Evolutionary conservation across 2,113 vertebrate species (phyloP), one percentile per base, ranked within the genome.

Genomic region (Emydocephalus ijimae): DNA sequence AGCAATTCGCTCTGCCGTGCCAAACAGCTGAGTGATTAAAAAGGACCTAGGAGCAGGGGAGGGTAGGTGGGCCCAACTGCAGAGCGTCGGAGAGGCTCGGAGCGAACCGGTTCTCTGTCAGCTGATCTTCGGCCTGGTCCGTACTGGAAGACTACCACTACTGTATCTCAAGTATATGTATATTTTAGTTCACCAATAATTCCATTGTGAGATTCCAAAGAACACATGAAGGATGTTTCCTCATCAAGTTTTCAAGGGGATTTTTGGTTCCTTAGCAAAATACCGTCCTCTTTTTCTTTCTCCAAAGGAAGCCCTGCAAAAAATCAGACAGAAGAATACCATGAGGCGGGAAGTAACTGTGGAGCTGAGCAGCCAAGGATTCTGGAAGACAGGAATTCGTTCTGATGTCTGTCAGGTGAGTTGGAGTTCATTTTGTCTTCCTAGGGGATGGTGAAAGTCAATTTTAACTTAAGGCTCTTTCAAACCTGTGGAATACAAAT

Each of bases 311-410:
- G 99, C 99, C 0, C 98, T 99, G 95, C 99, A 99, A 96, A 99
- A 99, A 97, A 99, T 99, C 95, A 98, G 99, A 61, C 99, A 99
- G 98, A 99, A 99, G 97, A 99, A 99, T 96, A 99, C 99, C 0
- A 99, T 99, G 99, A 98, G 99, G 88, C 98, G 99, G 64, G 99
- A 99, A 98, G 99, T 99, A 94, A 99, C 99, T 0, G 99, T 99
- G 57, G 99, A 99, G 95, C 97, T 99, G 64, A 99, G 99, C 96
- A 99, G 99, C 95, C 99, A 99, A 96, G 98, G 99, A 48, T 99
- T 99, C 98, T 99, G 99, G 99, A 99, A 99, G 95, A 99, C 99
- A 1, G 99, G 99, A 95, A 99, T 99, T 95, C 99, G 99, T 92
- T 99, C 99, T 86, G 99, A 99, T 0, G 98, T 99, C 95, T 99